Evolutionary conservation across 2,888 invertebrate species (phyloP).

Genomic region (Acholoe squamosa): DNA sequence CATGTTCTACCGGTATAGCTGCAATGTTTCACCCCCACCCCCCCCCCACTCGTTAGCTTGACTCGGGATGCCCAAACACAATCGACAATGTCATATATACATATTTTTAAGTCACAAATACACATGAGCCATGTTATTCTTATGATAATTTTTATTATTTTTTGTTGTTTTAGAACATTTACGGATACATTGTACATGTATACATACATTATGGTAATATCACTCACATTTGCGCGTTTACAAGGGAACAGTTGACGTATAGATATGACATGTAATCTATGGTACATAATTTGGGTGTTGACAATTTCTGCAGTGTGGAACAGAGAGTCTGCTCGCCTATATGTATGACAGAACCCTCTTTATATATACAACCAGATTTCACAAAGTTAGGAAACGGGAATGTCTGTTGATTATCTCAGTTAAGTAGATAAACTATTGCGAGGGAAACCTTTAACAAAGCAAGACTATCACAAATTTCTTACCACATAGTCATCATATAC

Average conservation of each 20-base stretch:
- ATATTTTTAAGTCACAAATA: too few relatives aligned
- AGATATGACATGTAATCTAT: constrained; percentile 21
- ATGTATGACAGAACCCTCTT: too few relatives aligned
- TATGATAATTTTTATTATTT: constrained; percentile 20
- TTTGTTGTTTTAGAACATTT: constrained; percentile 21
- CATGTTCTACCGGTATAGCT: too few relatives aligned
- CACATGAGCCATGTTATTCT: neutral
- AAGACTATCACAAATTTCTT: constrained; percentile 33
- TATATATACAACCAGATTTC: neutral
- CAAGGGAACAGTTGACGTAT: neutral
- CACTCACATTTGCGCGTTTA: constrained; percentile 46
- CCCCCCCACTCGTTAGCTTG: too few relatives aligned
- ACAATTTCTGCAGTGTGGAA: neutral
- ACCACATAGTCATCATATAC: constrained; percentile 13
- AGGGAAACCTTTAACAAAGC: neutral
- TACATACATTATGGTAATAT: constrained; percentile 44
- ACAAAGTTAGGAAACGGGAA: neutral
- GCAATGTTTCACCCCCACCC: too few relatives aligned
- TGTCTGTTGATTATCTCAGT: neutral
- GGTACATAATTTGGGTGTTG: neutral
- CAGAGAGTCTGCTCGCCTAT: too few relatives aligned
- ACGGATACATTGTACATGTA: constrained; percentile 52
- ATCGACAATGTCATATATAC: too few relatives aligned
- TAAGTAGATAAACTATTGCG: neutral
- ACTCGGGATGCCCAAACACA: too few relatives aligned